phyloP scores from a whole-genome alignment of 2,888 invertebrate genomes.

The Hymenopus coronatus region DNA sequence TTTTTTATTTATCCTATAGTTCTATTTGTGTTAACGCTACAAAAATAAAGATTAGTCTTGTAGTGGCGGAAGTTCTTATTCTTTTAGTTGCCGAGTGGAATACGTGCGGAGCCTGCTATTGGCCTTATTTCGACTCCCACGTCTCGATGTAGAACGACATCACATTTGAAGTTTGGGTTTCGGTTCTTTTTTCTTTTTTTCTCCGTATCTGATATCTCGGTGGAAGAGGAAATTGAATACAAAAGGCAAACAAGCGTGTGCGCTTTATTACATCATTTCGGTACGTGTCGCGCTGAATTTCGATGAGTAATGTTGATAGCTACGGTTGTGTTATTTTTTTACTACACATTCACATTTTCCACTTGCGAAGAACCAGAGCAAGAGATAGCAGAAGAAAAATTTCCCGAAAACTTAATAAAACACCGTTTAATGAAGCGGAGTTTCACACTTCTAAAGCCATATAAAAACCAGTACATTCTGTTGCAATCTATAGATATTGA shows the following conservation, averaged over 20 bases:
- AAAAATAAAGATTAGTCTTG: not conserved
- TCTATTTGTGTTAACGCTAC: not conserved
- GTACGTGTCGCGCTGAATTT: not conserved
- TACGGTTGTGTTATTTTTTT: not conserved
- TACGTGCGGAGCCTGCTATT: not conserved
- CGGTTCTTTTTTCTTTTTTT: not conserved
- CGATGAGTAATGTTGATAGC: not conserved
- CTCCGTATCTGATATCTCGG: not conserved
- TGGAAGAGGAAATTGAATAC: not conserved
- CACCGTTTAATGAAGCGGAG: too few species aligned
- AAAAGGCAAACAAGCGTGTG: not conserved
- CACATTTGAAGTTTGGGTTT: not conserved
- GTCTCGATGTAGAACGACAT: not conserved
- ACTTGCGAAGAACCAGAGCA: too few species aligned
- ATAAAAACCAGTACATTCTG: too few species aligned
- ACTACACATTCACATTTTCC: too few species aligned
- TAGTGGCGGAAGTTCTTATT: not conserved
- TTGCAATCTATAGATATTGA: too few species aligned
- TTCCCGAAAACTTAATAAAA: too few species aligned
- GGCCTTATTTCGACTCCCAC: not conserved
- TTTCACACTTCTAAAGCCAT: too few species aligned
- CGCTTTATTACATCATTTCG: not conserved
- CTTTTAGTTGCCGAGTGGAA: not conserved
- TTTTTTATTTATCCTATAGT: not conserved
- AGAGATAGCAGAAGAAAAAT: too few species aligned